Evolutionary conservation across 1,140 invertebrate species (phyloP).

Genomic region (Macrostomum lignano): DNA sequence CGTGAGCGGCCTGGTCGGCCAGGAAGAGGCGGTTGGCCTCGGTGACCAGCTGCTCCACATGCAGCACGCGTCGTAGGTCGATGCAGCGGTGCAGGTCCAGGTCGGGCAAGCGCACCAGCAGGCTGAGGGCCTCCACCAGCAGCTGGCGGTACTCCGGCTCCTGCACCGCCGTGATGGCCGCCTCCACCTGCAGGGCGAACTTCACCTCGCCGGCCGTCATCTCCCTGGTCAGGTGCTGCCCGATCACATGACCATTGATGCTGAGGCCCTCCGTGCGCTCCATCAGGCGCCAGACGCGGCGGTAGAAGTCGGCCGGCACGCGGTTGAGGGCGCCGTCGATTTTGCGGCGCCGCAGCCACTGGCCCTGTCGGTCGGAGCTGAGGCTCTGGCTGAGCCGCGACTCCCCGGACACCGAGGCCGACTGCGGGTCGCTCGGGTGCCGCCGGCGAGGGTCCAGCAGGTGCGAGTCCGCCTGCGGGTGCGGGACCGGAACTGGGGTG

Average conservation of each 20-base stretch:
- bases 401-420: no score
- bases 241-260: neutral
- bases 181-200: conserved; percentile 84
- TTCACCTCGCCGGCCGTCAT: conserved; percentile 95
- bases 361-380: no score
- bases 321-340: conserved; percentile 85
- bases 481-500: no score
- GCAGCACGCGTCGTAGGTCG: conserved; percentile 36
- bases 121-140: conserved; percentile 84
- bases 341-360: conserved; percentile 65
- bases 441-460: no score
- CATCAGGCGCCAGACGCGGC: conserved; percentile 60
- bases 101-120: conserved; percentile 49
- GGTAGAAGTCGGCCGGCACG: conserved; percentile 80
- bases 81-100: conserved; percentile 42
- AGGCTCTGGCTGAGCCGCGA: no score
- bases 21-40: conserved; percentile 76
- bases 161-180: conserved; percentile 77
- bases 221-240: conserved; percentile 10
- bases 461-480: no score
- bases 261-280: conserved; percentile 34
- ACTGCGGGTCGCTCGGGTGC: no score
- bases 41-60: conserved; percentile 66
- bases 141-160: conserved; percentile 92
- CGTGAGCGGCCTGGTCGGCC: conserved; percentile 84